Percentiles rank a stretch among this genome's conserved stretches.
These are phyloP conservation scores for Struthio camelus DNA, from an alignment of 2,113 vertebrate species.

Conservation along the genomic window DNA sequence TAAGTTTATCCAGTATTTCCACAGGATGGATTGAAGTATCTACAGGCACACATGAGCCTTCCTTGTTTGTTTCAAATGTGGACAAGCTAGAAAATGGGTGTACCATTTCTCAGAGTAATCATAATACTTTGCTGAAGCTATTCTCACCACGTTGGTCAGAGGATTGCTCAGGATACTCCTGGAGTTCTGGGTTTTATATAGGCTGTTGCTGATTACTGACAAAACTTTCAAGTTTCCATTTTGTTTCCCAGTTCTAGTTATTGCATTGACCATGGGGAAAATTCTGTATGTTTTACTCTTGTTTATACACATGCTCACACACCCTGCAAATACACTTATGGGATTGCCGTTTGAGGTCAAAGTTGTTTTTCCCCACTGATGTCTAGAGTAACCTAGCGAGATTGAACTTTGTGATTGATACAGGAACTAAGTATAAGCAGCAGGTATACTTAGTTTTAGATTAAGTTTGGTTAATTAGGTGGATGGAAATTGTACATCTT, in stretches of 20 bases:
- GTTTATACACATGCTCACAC: not conserved
- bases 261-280: not conserved
- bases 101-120: not conserved
- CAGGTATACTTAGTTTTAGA: not conserved
- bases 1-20: not conserved
- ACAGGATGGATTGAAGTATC: not conserved
- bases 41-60: not conserved
- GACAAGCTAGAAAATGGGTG: not conserved
- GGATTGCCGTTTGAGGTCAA: not conserved
- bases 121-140: not conserved
- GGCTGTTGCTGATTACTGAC: not conserved
- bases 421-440: not conserved
- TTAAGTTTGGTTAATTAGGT: not conserved
- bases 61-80: not conserved
- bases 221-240: not conserved
- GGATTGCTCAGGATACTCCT: not conserved
- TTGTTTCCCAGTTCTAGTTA: not conserved
- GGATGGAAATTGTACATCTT: not conserved
- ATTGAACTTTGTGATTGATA: not conserved
- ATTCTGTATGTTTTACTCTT: not conserved
- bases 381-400: not conserved
- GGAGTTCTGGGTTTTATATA: not conserved
- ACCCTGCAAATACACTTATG: rapidly evolving
- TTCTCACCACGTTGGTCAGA: not conserved
- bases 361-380: not conserved